Evolutionary conservation across 2,113 vertebrate genomes (phyloP).

Genomic region (Hippocampus mohnikei): DNA sequence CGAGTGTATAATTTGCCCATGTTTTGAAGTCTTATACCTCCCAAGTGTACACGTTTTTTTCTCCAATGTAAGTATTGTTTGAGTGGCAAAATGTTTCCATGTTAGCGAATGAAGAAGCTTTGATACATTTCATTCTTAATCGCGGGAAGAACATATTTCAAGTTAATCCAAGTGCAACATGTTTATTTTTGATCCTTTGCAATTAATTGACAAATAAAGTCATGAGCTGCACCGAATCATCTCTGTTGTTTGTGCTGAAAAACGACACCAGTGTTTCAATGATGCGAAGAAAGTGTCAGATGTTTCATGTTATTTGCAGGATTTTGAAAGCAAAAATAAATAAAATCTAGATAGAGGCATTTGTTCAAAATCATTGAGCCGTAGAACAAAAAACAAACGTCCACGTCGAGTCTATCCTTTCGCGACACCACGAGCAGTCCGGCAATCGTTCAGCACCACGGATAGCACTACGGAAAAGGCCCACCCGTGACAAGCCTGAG

Average conservation of each 20-base stretch:
- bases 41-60: neutral
- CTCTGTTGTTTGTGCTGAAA: constrained; percentile 23
- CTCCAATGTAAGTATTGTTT: neutral
- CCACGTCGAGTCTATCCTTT: neutral
- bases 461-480: constrained; percentile 52
- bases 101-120: neutral
- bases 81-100: neutral
- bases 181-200: constrained; percentile 31
- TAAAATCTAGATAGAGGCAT: neutral
- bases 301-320: neutral
- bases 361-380: neutral
- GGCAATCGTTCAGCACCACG: constrained; percentile 57
- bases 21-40: neutral
- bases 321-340: neutral
- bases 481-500: neutral
- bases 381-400: neutral
- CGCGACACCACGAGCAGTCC: neutral
- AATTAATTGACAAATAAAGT: constrained; percentile 53
- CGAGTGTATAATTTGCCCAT: neutral
- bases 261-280: too few species aligned
- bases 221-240: constrained; percentile 17
- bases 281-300: too few species aligned
- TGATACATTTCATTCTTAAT: neutral
- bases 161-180: neutral
- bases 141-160: neutral